Conservation (phyloP, 2,797 vertebrate genomes). For the Acridotheres tristis region DNA sequence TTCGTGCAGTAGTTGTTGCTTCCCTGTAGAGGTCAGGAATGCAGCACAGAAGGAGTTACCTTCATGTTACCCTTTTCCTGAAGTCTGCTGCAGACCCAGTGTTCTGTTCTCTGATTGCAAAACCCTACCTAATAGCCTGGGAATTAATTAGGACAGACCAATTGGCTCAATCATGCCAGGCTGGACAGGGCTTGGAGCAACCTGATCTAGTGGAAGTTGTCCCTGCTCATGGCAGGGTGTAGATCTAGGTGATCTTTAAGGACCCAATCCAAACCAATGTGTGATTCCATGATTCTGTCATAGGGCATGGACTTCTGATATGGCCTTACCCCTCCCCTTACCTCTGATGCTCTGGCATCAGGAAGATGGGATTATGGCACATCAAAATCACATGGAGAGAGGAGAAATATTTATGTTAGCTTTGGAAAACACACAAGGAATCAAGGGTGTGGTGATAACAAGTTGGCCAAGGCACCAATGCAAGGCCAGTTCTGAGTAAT, state of each 20-base stretch:
- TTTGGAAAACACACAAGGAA: background rate
- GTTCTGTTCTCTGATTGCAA: background rate
- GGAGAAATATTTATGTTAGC: background rate
- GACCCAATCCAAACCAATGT: background rate
- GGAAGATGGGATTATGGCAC: background rate
- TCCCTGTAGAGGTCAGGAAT: constrained; percentile 62
- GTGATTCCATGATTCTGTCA: background rate
- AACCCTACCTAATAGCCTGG: background rate
- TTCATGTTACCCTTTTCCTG: background rate
- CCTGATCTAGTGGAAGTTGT: background rate
- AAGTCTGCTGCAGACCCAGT: background rate
- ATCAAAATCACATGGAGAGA: accelerated
- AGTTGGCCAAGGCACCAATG: background rate
- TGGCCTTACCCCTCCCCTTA: background rate
- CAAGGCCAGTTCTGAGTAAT: background rate
- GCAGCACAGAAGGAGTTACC: background rate
- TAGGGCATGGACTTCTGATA: background rate
- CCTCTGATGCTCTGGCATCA: background rate
- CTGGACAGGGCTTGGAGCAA: background rate
- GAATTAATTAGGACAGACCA: background rate
- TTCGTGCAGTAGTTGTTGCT: background rate
- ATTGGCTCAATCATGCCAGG: background rate
- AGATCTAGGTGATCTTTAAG: background rate
- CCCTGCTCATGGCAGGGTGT: background rate
- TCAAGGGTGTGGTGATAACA: accelerated